phyloP scores from a whole-genome alignment of 1,140 invertebrate genomes.

The Bombus affinis region DNA sequence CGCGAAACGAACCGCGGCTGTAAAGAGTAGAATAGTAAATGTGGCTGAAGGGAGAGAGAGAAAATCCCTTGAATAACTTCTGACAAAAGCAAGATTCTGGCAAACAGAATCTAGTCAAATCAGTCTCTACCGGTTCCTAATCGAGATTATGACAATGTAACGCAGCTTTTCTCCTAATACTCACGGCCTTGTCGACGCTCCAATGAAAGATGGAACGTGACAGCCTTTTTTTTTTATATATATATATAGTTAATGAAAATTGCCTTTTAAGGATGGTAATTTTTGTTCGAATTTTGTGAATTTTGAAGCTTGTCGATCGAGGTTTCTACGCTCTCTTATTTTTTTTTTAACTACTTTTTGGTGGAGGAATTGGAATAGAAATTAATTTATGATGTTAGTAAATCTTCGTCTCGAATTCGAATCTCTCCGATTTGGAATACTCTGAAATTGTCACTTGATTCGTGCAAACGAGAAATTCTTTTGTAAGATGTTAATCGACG shows the following conservation, averaged over 20 bases:
- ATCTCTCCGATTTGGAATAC: not conserved
- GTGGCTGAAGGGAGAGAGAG: too few species aligned
- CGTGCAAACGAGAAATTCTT: too few species aligned
- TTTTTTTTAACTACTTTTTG: not conserved
- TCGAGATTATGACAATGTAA: constrained; percentile 11
- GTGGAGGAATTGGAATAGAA: not conserved
- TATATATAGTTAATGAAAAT: not conserved
- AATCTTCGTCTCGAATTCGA: not conserved
- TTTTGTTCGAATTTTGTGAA: not conserved
- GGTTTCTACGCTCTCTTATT: constrained; percentile 21
- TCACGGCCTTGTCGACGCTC: constrained; percentile 1
- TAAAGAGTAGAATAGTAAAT: constrained; percentile 5
- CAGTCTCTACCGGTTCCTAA: constrained; percentile 55
- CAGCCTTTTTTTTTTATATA: not conserved
- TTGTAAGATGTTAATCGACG: not conserved
- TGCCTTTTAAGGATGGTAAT: not conserved
- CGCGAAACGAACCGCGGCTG: constrained; percentile 27
- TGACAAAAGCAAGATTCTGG: constrained; percentile 63
- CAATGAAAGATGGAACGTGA: not conserved
- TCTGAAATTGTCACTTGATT: not conserved
- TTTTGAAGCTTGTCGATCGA: not conserved
- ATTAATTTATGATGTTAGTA: not conserved
- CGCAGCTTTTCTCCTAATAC: constrained; percentile 36
- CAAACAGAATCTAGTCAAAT: constrained; percentile 73
- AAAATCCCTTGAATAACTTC: not conserved